These are phyloP conservation scores for Solea senegalensis DNA, from an alignment of 2,113 vertebrate genomes.

Conservation along the genomic window DNA sequence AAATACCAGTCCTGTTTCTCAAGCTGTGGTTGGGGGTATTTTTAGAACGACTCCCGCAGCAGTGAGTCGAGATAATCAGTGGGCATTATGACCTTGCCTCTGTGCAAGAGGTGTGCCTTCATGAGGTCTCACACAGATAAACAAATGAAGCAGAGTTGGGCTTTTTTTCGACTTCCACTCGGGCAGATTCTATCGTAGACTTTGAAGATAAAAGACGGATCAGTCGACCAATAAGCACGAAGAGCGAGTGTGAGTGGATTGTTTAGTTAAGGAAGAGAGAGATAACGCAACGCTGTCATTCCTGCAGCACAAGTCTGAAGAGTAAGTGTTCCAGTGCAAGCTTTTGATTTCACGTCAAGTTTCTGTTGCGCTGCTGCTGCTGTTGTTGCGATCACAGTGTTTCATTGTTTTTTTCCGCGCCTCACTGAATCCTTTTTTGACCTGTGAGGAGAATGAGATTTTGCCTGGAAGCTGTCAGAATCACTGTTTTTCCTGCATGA, in stretches of 20 bases:
- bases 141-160: conserved; percentile 11
- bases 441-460: conserved; percentile 17
- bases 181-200: conserved; percentile 30
- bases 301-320: neutral
- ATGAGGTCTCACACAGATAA: conserved; percentile 25
- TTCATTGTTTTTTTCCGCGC: neutral
- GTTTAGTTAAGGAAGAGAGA: conserved; percentile 3
- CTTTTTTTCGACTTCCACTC: neutral
- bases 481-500: conserved; percentile 20
- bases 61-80: conserved; percentile 37
- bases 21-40: conserved; percentile 46
- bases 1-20: conserved; percentile 21
- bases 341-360: conserved; percentile 28
- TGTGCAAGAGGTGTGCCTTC: conserved; percentile 10
- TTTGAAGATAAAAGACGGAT: conserved; percentile 37
- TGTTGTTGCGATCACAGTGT: neutral
- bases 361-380: neutral
- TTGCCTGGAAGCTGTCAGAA: conserved; percentile 12
- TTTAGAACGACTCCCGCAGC: conserved; percentile 32
- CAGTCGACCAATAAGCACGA: conserved; percentile 25
- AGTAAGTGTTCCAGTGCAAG: neutral
- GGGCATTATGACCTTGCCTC: conserved; percentile 43
- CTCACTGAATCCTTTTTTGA: conserved; percentile 21
- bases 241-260: conserved; percentile 29
- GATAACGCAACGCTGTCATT: neutral